phyloP scores from a whole-genome alignment of 2,797 vertebrate genomes.

The Siniperca scherzeri region DNA sequence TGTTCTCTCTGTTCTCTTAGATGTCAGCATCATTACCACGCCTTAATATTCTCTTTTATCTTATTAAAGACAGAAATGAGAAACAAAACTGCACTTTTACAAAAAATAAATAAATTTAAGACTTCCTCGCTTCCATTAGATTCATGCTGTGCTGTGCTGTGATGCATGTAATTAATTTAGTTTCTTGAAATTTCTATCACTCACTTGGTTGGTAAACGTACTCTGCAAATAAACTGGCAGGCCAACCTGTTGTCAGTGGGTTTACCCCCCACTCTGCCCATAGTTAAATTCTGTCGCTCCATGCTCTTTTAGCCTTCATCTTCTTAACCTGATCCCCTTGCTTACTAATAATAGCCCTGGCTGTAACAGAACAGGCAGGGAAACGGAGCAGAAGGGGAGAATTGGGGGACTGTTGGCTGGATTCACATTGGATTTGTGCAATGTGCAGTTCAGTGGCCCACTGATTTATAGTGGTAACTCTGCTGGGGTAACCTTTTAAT shows the following conservation, averaged over 20 bases:
- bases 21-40: not conserved
- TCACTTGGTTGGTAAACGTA: not conserved
- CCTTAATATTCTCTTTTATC: constrained; percentile 5
- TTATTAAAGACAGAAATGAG: not conserved
- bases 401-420: constrained; percentile 48
- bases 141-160: constrained; percentile 1
- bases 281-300: constrained; percentile 37
- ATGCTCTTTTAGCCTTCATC: constrained; percentile 54
- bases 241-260: constrained; percentile 28
- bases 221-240: constrained; percentile 19
- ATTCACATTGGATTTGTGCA: constrained; percentile 63
- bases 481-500: constrained; percentile 37
- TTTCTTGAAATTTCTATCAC: not conserved
- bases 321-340: constrained; percentile 61
- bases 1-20: constrained; percentile 15
- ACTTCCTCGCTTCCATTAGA: not conserved
- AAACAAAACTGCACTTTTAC: constrained; percentile 3
- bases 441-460: constrained; percentile 45
- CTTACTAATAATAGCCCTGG: constrained; percentile 68
- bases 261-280: constrained; percentile 14
- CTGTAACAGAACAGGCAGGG: constrained; percentile 47
- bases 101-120: not conserved
- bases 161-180: constrained; percentile 1
- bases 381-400: constrained; percentile 56
- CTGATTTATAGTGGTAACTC: constrained; percentile 50